These are phyloP conservation scores for Rhopilema esculentum DNA, from an alignment of 30 jellyfish, hydroid and myxozoan species.

Conservation along the genomic window DNA sequence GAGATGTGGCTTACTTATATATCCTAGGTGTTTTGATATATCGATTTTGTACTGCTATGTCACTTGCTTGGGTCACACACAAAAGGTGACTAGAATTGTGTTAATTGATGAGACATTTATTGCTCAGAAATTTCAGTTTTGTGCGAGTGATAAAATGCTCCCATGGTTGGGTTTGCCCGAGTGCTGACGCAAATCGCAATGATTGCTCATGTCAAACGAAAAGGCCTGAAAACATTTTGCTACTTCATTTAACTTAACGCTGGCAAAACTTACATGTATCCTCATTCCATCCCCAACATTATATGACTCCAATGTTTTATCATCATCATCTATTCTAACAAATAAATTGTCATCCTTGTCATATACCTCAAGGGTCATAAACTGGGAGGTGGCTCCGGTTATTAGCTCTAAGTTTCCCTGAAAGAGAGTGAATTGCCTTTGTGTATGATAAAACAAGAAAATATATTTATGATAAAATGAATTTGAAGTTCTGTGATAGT, in stretches of 20 bases:
- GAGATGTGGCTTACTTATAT: no score
- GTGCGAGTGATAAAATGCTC: no score
- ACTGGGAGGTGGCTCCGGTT: constrained; percentile 79
- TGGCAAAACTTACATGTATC: constrained; percentile 75
- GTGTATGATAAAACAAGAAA: background rate
- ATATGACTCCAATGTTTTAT: constrained; percentile 63
- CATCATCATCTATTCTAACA: constrained; percentile 68
- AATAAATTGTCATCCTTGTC: constrained; percentile 67
- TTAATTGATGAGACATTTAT: no score
- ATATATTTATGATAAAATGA: background rate
- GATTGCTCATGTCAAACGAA: no score
- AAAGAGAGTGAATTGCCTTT: background rate
- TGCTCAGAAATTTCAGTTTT: no score
- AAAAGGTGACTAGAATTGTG: no score
- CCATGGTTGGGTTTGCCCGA: background rate
- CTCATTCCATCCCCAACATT: constrained; percentile 77
- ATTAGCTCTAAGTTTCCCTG: constrained; percentile 96
- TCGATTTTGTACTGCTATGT: no score
- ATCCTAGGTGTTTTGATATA: no score
- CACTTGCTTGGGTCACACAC: no score
- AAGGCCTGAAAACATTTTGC: background rate
- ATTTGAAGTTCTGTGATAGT: no score
- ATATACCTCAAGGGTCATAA: constrained; percentile 79
- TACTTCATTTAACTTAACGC: background rate
- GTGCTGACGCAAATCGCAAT: background rate